Conservation (phyloP, 2,113 vertebrate genomes). For the Stomatorhinus ivindoensis region DNA sequence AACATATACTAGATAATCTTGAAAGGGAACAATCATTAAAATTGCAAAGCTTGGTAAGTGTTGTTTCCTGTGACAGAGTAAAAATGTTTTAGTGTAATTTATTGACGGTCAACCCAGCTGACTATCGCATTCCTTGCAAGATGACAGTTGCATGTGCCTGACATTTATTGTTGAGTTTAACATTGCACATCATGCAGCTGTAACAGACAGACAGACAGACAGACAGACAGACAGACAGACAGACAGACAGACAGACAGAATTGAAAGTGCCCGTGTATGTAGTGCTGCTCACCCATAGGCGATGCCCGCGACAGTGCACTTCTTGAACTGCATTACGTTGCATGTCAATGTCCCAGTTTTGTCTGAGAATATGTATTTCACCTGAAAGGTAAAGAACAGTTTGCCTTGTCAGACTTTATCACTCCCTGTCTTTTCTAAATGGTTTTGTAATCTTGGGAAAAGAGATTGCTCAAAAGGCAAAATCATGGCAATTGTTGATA, state of each 20-base stretch:
- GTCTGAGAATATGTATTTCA: slow-evolving; percentile 99
- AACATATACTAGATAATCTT: background rate
- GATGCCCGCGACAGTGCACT: slow-evolving; percentile 89
- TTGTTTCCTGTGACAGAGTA: background rate
- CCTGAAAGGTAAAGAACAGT: slow-evolving; percentile 55
- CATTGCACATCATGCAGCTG: background rate
- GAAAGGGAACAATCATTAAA: background rate
- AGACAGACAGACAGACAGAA: background rate
- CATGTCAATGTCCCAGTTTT: slow-evolving; percentile 97
- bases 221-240: background rate
- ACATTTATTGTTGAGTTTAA: background rate
- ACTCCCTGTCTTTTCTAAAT: background rate
- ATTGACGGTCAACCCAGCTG: background rate
- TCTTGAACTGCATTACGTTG: slow-evolving; percentile 99
- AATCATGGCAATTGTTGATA: background rate
- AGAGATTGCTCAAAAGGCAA: background rate
- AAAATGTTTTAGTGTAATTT: background rate
- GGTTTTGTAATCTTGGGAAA: background rate
- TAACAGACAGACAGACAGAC: background rate
- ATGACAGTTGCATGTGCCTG: background rate
- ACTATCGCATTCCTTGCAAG: background rate
- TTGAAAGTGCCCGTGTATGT: background rate
- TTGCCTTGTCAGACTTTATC: background rate
- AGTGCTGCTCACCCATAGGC: slow-evolving; percentile 76
- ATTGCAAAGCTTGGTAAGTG: background rate